Percentiles rank a stretch among this genome's conserved stretches.
Conservation (phyloP, 2,113 vertebrate genomes). For the Zonotrichia leucophrys region DNA sequence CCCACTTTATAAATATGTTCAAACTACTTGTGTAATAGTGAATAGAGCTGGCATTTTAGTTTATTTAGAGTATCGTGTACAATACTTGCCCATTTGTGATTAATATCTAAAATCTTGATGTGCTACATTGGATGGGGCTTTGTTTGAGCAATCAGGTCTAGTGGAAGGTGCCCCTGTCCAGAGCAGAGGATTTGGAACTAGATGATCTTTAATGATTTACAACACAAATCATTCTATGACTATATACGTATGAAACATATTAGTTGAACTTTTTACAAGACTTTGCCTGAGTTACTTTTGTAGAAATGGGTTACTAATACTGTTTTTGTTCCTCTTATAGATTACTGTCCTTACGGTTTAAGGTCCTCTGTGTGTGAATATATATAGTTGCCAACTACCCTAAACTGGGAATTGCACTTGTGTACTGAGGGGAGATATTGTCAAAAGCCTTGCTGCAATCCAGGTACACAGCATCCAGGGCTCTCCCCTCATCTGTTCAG, state of each 20-base stretch:
- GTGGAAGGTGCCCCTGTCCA: background rate
- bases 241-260: background rate
- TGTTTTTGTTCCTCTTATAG: background rate
- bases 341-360: background rate
- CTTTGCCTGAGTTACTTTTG: background rate
- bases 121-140: background rate
- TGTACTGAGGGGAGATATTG: background rate
- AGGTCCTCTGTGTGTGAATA: background rate
- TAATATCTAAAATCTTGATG: conserved; percentile 44
- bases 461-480: background rate
- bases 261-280: background rate
- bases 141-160: background rate
- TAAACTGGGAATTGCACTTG: background rate
- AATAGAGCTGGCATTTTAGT: conserved; percentile 53
- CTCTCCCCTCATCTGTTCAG: background rate
- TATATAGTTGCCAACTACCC: background rate
- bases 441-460: background rate
- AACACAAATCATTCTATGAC: background rate
- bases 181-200: background rate
- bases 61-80: conserved; percentile 37
- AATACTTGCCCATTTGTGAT: conserved; percentile 41
- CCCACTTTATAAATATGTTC: conserved; percentile 45
- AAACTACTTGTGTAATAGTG: conserved; percentile 25
- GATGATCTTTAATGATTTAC: background rate
- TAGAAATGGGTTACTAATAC: background rate